Base-by-base conservation (phyloP, 2,888 invertebrate species). In the Poecilus cupreus region DNA sequence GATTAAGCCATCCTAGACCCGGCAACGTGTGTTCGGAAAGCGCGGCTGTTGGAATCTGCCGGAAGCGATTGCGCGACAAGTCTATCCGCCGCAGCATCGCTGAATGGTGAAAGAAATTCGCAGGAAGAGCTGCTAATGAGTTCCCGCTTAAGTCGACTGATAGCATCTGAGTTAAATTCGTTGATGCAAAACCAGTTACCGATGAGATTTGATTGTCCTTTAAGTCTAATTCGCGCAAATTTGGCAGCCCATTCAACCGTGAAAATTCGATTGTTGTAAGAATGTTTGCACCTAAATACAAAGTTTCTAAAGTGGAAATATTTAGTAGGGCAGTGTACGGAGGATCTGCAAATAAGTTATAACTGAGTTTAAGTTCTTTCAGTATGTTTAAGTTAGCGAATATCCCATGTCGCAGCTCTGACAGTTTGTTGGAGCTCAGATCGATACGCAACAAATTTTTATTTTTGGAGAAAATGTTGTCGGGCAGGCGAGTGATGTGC, bases 291-390 rank as follows among this genome's bases (percentile, higher is more conserved):
- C 94, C 92, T 82, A 96, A 88, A 78, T 94, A 93, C 78, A 96
- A 89, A 26, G 91, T 92, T 89, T 96, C 96, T 85, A 96, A 89
- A 1, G 94, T 93, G 39, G 94, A 93, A 54, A 95, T 91, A 86
- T 96, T 96, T 83, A 94, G 91, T 11, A 96, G 90, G 0, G 95
- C 94, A 20, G 94, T 93, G 88, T 96, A 96, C 0, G 96, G 96
- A 84, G 96, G 92, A 79, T 95, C 94, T 32, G 92, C 90, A 81
- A 97, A 94, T 82, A 91, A 90, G 87, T 96, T 96, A 37, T 93
- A 92, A 84, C 93, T 93, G 74, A 97, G 89, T 86, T 93, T 94
- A 51, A 97, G 89, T 86, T 96, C 96, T 87, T 94, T 94, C 84
- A 96, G 91, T 78, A 94, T 93, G 83, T 94, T 94, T 78, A 96